phyloP scores from a whole-genome alignment of 2,797 vertebrate genomes.

The Tapirus indicus region DNA sequence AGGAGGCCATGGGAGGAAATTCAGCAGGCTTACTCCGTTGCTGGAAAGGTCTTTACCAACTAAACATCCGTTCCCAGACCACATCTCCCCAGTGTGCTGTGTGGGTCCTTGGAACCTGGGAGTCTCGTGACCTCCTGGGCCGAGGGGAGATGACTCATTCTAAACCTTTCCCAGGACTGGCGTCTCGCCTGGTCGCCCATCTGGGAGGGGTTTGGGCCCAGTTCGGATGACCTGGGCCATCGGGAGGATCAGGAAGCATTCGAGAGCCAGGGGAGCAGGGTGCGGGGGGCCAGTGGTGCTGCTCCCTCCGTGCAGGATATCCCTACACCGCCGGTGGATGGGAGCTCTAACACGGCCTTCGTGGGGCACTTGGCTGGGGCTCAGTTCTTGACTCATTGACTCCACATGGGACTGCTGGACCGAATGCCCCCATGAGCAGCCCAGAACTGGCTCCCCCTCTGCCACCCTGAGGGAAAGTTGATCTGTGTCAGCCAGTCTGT shows the following conservation, averaged over 20 bases:
- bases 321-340: fast-evolving
- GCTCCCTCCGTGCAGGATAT: neutral
- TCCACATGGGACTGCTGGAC: neutral
- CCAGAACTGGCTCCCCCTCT: neutral
- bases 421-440: conserved; percentile 23
- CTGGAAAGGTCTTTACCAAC: neutral
- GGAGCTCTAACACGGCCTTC: neutral
- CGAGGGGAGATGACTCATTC: neutral
- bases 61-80: neutral
- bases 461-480: conserved; percentile 34
- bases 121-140: neutral
- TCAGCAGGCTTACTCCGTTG: neutral
- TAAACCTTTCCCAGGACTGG: neutral
- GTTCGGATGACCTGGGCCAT: neutral
- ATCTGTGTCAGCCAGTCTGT: neutral
- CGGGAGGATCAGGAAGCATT: neutral
- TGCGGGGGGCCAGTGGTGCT: neutral
- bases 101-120: neutral
- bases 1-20: neutral
- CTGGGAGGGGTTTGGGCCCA: neutral
- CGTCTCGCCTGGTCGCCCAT: neutral
- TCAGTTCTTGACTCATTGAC: conserved; percentile 52
- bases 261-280: neutral
- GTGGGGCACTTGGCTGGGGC: neutral
- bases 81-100: neutral